Base-by-base conservation (phyloP, 2,888 invertebrate genomes). In the Marasmarcha lunaedactyla region DNA sequence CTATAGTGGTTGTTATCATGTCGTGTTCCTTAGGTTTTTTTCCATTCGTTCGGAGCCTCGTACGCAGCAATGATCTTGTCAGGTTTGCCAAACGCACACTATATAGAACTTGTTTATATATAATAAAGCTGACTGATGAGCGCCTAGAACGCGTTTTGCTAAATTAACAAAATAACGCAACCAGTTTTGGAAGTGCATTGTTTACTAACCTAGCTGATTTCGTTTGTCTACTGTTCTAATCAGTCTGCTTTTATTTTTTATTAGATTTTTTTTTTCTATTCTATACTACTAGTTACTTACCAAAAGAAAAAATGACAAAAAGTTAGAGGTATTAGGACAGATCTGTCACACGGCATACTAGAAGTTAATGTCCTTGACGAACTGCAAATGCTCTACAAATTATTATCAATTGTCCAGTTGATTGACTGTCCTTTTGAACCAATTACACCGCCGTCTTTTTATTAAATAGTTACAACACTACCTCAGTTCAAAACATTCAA, bases 41-140 rank as follows among this genome's bases (percentile, higher is more conserved):
- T 70, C 70, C 71, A 66, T 56, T 61, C 45, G 47, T 47, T 52
- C 54, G 53, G 50, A 48, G 57, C 52, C 57, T 48, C 52, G 44
- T 46, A 45, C 43, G 49, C 54, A 41, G 49, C 48, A 49, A 55
- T 20, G 7, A 3, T 48, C 46, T 48, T 51, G 56, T 63, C 64
- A 69, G 67, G 65, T 71, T 69, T 64, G 63, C 58, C 52, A 60
- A 62, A 63, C 61, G 63, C 55, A 59, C 56, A 55, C 47, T 55
- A 55, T 52, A 55, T 43, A 55, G 51, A 67, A 74, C 73, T 57
- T 54, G 73, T 74, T 72, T 67, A 50, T 41, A n/a, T n/a, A 42
- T 40, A 43, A 47, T 45, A 36, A 42, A 38, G 41, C 38, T 36
- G 3, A 30, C 30, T 34, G 40, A 40, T 40, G 36, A 40, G 33